Evolutionary conservation across 2,797 vertebrate species (phyloP), one percentile per base, ranked within the genome.

Genomic region (Eupleurogrammus muticus): DNA sequence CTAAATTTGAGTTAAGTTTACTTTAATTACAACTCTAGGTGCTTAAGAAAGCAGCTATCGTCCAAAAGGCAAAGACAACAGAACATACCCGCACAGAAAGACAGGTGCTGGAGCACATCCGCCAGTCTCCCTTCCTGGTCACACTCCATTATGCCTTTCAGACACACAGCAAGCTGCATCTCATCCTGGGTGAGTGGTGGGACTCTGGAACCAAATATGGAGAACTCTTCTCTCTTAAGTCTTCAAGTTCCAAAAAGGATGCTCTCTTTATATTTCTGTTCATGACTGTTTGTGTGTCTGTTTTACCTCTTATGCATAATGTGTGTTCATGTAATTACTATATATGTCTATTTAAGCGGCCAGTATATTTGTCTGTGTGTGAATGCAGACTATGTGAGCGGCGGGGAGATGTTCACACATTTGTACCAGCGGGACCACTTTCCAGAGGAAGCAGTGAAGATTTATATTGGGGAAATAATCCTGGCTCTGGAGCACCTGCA

Each of bases 111-210:
- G 97, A 97, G 82, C 95, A 97, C 80, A 96, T 98, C 50, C 95
- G 97, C 58, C 95, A 97, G 90, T 97, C 96, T 0, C 97, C 97
- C 24, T 98, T 98, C 90, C 92, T 98, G 75, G 97, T 98, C 82
- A 97, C 96, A 0, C 94, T 98, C 64, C 96, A 98, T 90, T 98
- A 97, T 1, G 97, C 97, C 88, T 97, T 98, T 89, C 97, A 98
- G 92, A 98, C 97, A 0, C 96, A 97, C 17, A 95, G 96, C 89
- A 97, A 97, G 73, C 95, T 98, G 32, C 97, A 98, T 72, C 96
- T 98, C 67, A 97, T 98, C 86, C 90, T 98, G 60, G 96, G 97
- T 98, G 89, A 92, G 94, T 70, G 52, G 38, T 20, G 35, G 17
- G 10, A 47, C 52, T 20, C 23, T 5, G 4, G 16, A 52, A 12